phyloP scores from a whole-genome alignment of 2,113 vertebrate genomes.

The Hymenochirus boettgeri region DNA sequence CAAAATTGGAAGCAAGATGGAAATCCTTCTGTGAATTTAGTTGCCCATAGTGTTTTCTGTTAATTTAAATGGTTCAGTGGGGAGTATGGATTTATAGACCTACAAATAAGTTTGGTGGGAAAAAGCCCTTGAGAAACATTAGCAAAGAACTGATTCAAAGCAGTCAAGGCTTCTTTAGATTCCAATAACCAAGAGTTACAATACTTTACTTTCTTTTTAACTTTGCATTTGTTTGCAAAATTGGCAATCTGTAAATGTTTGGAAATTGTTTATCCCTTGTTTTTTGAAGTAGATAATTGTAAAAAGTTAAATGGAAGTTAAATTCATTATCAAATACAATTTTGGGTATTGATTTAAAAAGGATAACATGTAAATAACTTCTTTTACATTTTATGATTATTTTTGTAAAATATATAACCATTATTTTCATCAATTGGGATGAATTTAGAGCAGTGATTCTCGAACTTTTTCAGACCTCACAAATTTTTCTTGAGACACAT shows the following conservation, averaged over 20 bases:
- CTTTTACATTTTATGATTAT: too few relatives aligned
- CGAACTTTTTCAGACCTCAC: too few relatives aligned
- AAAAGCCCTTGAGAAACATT: slow-evolving; percentile 28
- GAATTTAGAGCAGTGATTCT: too few relatives aligned
- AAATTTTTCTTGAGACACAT: too few relatives aligned
- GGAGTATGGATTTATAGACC: slow-evolving; percentile 31
- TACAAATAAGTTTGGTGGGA: slow-evolving; percentile 31
- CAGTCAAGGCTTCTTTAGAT: slow-evolving; percentile 29
- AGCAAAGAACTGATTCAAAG: slow-evolving; percentile 20
- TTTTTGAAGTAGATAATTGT: too few relatives aligned
- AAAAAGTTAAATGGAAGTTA: too few relatives aligned
- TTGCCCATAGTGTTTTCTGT: slow-evolving; percentile 26
- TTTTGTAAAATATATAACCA: too few relatives aligned
- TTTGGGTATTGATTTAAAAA: too few relatives aligned
- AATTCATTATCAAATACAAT: too few relatives aligned
- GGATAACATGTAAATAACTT: too few relatives aligned
- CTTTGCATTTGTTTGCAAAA: slow-evolving; percentile 17
- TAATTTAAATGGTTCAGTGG: slow-evolving; percentile 26
- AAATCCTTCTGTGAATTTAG: slow-evolving; percentile 37
- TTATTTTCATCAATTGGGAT: too few relatives aligned
- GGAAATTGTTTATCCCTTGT: slow-evolving; percentile 14
- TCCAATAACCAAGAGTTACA: slow-evolving; percentile 3
- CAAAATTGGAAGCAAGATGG: slow-evolving; percentile 8
- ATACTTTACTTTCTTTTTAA: slow-evolving; percentile 9
- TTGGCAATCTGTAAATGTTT: slow-evolving; percentile 8